Percentiles rank a stretch among this genome's conserved stretches.
phyloP scores from a whole-genome alignment of 2,113 vertebrate genomes.

The Chlamydotis undulata region DNA sequence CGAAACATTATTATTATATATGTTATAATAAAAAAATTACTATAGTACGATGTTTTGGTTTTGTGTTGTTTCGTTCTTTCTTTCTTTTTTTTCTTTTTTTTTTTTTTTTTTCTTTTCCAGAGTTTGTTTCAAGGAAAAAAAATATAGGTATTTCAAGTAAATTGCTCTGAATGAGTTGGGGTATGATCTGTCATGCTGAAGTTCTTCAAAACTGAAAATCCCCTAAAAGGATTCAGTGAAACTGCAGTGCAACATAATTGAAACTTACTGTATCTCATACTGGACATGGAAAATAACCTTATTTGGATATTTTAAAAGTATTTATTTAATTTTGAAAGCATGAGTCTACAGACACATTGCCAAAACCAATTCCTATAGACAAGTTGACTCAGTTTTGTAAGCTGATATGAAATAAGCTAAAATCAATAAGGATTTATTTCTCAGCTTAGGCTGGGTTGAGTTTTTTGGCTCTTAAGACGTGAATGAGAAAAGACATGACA shows the following conservation, averaged over 20 bases:
- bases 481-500: neutral
- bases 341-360: neutral
- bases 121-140: neutral
- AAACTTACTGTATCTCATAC: neutral
- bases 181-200: rapidly evolving
- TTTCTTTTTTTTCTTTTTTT: rapidly evolving
- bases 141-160: neutral
- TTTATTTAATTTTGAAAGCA: neutral
- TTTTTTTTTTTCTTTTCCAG: neutral
- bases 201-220: neutral
- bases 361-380: rapidly evolving
- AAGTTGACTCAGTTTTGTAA: neutral
- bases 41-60: rapidly evolving
- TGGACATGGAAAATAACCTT: neutral
- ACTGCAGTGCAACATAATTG: neutral
- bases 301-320: neutral
- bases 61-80: rapidly evolving
- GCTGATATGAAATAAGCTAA: neutral
- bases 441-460: rapidly evolving
- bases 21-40: neutral
- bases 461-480: rapidly evolving
- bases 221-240: neutral
- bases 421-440: neutral
- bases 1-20: neutral
- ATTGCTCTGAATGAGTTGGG: neutral